A percentile compares a stretch with the other conserved stretches of the same genome.
Conservation (phyloP, 2,113 vertebrate genomes). For the mouse (Mus musculus) region GRCm39 chr17:61202001-61202500, state of each 20-base stretch:
- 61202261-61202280: neutral
- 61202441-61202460: neutral
- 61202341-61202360: neutral
- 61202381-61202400: neutral
- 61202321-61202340: neutral
- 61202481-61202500: neutral
- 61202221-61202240: neutral
- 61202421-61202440: neutral
- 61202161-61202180: neutral
- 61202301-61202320: neutral
- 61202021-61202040: neutral
- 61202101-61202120: too few species aligned
- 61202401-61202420: neutral
- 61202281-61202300: neutral
- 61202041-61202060: neutral
- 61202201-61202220: too few species aligned
- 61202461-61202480: neutral
- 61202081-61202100: too few species aligned
- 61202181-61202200: neutral
- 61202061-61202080: neutral
- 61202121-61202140: too few species aligned
- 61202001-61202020: neutral
- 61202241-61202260: neutral
- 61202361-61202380: neutral
- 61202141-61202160: too few species aligned